Evolutionary conservation across 2,113 vertebrate genomes (phyloP).

Genomic region (Laterallus jamaicensis): DNA sequence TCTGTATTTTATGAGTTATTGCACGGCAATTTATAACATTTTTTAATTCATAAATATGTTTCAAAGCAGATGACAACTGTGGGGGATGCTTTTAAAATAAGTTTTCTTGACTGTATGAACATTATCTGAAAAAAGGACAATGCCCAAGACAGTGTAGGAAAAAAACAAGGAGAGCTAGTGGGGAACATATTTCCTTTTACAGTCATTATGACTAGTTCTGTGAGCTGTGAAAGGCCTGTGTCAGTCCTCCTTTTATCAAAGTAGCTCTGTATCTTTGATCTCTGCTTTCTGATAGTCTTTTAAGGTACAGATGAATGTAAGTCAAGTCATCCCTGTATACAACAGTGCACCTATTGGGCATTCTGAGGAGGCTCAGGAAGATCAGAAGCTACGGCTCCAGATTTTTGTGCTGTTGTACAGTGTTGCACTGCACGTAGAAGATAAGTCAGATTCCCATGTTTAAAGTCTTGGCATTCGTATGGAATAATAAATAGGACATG

Average conservation of each 20-base stretch:
- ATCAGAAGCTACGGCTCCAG: accelerated
- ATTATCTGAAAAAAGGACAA: background rate
- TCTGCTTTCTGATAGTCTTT: background rate
- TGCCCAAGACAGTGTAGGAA: background rate
- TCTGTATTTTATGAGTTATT: background rate
- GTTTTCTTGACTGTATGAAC: background rate
- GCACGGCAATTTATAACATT: background rate
- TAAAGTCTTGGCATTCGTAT: background rate
- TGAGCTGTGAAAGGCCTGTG: background rate
- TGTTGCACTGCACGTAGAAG: background rate
- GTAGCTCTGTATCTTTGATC: background rate
- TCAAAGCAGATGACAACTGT: background rate
- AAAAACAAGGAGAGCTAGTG: background rate
- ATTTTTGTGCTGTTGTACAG: background rate
- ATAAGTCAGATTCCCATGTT: background rate
- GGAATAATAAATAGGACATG: background rate
- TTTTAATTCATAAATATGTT: background rate
- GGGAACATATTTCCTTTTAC: background rate
- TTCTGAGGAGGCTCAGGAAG: background rate
- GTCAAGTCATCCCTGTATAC: background rate
- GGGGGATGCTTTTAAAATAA: background rate
- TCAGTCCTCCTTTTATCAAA: background rate
- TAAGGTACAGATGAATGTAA: background rate
- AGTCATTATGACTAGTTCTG: background rate
- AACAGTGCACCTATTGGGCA: background rate